Base-by-base conservation (phyloP, 2,113 vertebrate species). In the Ictalurus furcatus region DNA sequence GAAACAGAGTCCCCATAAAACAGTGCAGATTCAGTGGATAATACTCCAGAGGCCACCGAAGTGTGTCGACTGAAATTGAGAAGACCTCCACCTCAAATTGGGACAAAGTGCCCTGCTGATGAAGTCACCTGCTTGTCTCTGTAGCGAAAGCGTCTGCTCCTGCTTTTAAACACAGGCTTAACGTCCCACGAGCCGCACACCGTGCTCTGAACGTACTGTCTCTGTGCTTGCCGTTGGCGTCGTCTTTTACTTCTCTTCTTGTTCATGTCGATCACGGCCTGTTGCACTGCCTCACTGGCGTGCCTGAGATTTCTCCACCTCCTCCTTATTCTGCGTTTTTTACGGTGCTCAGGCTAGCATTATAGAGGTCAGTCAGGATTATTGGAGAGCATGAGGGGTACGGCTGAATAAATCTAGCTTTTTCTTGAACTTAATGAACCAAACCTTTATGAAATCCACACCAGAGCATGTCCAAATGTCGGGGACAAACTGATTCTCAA, bases 121-220 rank as follows among this genome's bases (percentile, higher is more conserved):
- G 21, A 71, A 30, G 44, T 86, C 85, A 86, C 85, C 85, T 86
- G 67, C 54, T 86, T 86, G 69, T 52, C 54, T 86, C 54, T 44
- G 85, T 59, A 59, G 44, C 19, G 58, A 63, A 61, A 84, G 34
- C 19, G 19, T 63, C 81, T 84, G 56, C 67, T 13, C 52, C 30
- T 84, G 58, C 21, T 23, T 71, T 71, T 85, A 56, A 85, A 34
- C 17, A 69, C 69, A 40, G 85, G 71, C 56, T 86, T 86, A 76
- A 59, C 69, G 17, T 86, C 85, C 67, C 34, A n/a, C 7, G 21
- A 73, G 48, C 84, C 40, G 85, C 52, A 40, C 85, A 86, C 69
- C 61, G 21, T 76, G 69, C 56, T 58, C 85, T 76, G 71, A 86
- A 59, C 52, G 23, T 86, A 76, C 69, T n/a, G n/a, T 58, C 54